Evolutionary conservation across 2,113 vertebrate genomes (phyloP).

Genomic region (Peromyscus californicus): DNA sequence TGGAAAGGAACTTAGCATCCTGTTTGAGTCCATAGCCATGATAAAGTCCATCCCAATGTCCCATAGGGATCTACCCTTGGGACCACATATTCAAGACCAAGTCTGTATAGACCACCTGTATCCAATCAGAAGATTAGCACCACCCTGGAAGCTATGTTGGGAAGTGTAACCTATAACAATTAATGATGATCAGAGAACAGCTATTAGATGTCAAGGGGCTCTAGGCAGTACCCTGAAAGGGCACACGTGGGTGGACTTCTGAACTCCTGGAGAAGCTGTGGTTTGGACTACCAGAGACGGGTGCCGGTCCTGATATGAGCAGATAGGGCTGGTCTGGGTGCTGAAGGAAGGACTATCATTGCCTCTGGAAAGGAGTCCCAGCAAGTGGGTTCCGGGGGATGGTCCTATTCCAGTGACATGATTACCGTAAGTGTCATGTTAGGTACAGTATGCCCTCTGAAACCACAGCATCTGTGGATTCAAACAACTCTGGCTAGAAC

Average conservation of each 20-base stretch:
- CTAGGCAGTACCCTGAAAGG: background rate
- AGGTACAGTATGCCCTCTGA: background rate
- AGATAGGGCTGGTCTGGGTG: background rate
- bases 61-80: background rate
- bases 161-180: background rate
- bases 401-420: no score
- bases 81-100: background rate
- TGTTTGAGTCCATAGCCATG: background rate
- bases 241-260: background rate
- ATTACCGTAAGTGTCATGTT: rapidly evolving
- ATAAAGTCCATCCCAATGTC: background rate
- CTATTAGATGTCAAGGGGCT: background rate
- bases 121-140: background rate
- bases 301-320: background rate
- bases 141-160: no score
- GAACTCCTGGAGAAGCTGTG: background rate
- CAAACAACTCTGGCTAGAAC: background rate
- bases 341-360: background rate
- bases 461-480: background rate
- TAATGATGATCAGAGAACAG: background rate
- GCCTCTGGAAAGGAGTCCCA: background rate
- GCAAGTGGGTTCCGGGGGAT: rapidly evolving
- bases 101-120: background rate
- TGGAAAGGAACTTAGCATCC: background rate
- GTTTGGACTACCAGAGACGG: background rate